These are phyloP conservation scores for Endomychus coccineus DNA, from an alignment of 2,888 invertebrate genomes.

Conservation along the genomic window DNA sequence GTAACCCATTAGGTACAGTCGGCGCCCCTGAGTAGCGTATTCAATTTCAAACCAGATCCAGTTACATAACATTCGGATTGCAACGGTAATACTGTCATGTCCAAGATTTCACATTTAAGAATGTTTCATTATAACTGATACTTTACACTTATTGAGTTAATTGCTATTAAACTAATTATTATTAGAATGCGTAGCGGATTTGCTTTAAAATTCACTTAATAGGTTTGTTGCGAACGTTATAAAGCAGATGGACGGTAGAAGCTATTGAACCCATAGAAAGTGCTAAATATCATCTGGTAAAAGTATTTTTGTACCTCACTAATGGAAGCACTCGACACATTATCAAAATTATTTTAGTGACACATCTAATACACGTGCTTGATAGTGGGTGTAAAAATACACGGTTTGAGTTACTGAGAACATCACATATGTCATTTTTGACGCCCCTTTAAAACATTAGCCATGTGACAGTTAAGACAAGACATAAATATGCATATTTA, in stretches of 20 bases:
- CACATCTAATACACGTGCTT: conserved; percentile 35
- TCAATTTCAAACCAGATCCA: too few species aligned
- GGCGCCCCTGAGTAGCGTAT: too few species aligned
- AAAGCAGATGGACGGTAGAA: conserved; percentile 16
- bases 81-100: too few species aligned
- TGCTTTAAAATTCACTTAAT: too few species aligned
- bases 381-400: conserved; percentile 37
- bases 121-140: too few species aligned
- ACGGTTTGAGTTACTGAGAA: conserved; percentile 30
- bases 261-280: conserved; percentile 22
- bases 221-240: conserved; percentile 15
- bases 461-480: conserved; percentile 21
- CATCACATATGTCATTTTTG: conserved; percentile 28
- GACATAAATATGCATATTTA: conserved; percentile 5
- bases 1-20: too few species aligned
- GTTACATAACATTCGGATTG: too few species aligned
- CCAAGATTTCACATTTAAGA: too few species aligned
- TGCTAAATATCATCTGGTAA: conserved; percentile 26
- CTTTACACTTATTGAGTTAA: too few species aligned
- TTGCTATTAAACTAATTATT: too few species aligned
- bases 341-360: conserved; percentile 40
- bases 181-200: too few species aligned
- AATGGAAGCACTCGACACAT: conserved; percentile 42
- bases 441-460: conserved; percentile 30
- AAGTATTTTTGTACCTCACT: conserved; percentile 37